These are phyloP conservation scores for Callionymus lyra DNA, from an alignment of 2,113 vertebrate species.

Conservation along the genomic window DNA sequence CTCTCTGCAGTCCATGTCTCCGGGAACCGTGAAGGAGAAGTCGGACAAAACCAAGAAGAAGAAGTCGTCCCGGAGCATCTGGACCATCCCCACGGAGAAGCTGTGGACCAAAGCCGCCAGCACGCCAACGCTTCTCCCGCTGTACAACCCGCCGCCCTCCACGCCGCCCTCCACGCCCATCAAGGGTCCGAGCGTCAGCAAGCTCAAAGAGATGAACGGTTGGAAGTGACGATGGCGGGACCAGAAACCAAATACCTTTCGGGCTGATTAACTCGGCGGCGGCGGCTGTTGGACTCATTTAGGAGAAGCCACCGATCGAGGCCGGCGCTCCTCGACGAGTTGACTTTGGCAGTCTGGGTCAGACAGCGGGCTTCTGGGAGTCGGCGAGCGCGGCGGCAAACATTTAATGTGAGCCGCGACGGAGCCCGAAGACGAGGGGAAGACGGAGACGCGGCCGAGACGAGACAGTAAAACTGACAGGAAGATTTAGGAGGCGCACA, in stretches of 20 bases:
- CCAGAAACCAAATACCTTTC: conserved; percentile 18
- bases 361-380: conserved; percentile 14
- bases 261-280: conserved; percentile 26
- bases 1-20: conserved; percentile 47
- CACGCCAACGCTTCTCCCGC: conserved; percentile 54
- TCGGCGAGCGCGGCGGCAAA: conserved; percentile 2
- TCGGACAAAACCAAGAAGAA: conserved; percentile 46
- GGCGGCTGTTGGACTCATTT: conserved; percentile 35
- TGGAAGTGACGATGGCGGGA: conserved; percentile 50
- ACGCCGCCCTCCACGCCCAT: conserved; percentile 50
- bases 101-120: conserved; percentile 41
- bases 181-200: conserved; percentile 48
- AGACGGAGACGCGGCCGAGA: conserved; percentile 44
- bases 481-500: conserved; percentile 55
- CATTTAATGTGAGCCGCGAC: conserved; percentile 1
- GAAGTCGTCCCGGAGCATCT: conserved; percentile 42
- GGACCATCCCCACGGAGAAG: conserved; percentile 49
- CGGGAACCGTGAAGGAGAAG: conserved; percentile 40
- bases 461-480: conserved; percentile 56
- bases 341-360: conserved; percentile 23
- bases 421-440: conserved; percentile 19
- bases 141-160: conserved; percentile 51
- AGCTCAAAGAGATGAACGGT: conserved; percentile 59
- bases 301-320: conserved; percentile 32
- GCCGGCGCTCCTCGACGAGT: conserved; percentile 1